Evolutionary conservation across 2,113 vertebrate species (phyloP), one percentile per base, ranked within the genome.

Genomic region (Thunnus thynnus): DNA sequence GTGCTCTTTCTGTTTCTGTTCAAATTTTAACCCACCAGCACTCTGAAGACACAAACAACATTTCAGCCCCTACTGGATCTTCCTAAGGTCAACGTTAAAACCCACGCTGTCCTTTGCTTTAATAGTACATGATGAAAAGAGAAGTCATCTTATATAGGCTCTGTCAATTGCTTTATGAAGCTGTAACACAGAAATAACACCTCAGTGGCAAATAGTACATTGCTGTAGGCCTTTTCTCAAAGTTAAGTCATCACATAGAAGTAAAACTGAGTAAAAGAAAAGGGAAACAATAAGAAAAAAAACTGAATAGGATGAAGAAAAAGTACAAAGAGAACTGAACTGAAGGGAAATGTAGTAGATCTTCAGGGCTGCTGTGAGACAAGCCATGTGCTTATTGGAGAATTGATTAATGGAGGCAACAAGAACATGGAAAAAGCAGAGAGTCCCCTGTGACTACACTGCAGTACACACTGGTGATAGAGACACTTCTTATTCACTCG

Each of bases 341-440:
- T 46, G 60, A 58, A 27, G 25, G 7, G 13, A 9, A 58, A 72
- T 14, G 60, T 22, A 20, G 36, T 5, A 14, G 16, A 63, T 52
- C 46, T 78, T 5, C 4, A 52, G 67, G 5, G 62, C 55, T 51
- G 10, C 44, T 47, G 54, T 3, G 16, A 58, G 63, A 63, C 50
- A 6, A 68, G 54, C 36, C 8, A 1, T 51, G 55, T 48, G 25
- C 56, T 82, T 88, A 80, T 72, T 77, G 81, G 80, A 84, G 51
- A 79, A 88, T 80, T 87, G 86, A 91, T 88, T 84, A 71, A 89
- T 91, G 88, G 73, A 60, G 52, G 57, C 3, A 51, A 51, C 17
- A 3, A 75, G 82, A 82, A 78, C 46, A 70, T 66, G 41, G 70
- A 76, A 63, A 60, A 67, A 66, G 74, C 62, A 67, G 73, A 56